Base-by-base conservation (phyloP, 2,113 vertebrate species). In the Xenus cinereus region DNA sequence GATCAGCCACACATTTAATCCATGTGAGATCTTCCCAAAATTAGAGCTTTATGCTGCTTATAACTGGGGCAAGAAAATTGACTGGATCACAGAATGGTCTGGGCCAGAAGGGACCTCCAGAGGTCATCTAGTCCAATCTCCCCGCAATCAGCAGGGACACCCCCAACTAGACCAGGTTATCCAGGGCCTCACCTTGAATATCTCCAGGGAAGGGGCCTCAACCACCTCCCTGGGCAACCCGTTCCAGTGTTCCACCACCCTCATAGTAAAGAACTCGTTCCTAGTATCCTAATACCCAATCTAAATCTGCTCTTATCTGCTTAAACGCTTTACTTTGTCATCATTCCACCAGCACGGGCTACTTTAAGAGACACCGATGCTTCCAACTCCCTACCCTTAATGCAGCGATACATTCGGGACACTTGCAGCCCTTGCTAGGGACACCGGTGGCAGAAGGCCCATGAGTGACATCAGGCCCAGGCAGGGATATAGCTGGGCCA, bases 371-470 rank as follows among this genome's bases (percentile, higher is more conserved):
- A n/a, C 23, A 60, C 7, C 43, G 71, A 4, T 7, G 19, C 6
- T 24, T 54, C 26, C 69, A 23, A 19, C 14, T 89, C 59, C 33
- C 30, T n/a, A 41, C 43, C 32, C 32, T 39, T 48, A 79, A 62
- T 1, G 12, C 8, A 57, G 22, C 1, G 2, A 24, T 12, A 22
- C 2, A 30, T 8, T 11, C 39, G 3, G 32, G 59, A 59, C 27
- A 19, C 24, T 45, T 26, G 12, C 0, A 5, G 45, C 37, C 12
- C 33, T 54, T 50, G 24, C 7, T n/a, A 62, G 21, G 26, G 27
- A 32, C 62, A 26, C 7, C 9, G 39, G 28, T 72, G 71, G 66
- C 19, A 81, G 46, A 39, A 7, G 17, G 8, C 35, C 51, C 39
- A 2, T 3, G 56, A 43, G 35, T 43, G 77, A 82, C 59, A 8